Conservation (phyloP, 2,888 invertebrate genomes). For the Euplexia lucipara region DNA sequence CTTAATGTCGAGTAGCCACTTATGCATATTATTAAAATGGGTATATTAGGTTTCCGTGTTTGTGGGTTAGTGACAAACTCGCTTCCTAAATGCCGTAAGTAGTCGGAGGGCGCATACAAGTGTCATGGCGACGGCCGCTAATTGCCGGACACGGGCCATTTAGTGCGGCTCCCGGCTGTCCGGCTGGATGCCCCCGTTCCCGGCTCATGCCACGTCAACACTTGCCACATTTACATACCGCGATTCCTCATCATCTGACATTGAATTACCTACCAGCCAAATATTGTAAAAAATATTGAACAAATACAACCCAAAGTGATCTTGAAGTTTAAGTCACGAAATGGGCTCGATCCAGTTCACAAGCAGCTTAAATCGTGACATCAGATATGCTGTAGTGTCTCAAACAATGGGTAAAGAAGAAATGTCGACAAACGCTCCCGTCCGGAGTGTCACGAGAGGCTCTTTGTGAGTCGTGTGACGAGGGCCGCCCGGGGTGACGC, state of each 20-base stretch:
- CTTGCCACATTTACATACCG: conserved; percentile 1
- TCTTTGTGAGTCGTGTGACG: conserved; percentile 27
- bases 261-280: neutral
- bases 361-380: conserved; percentile 7
- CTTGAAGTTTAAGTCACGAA: neutral
- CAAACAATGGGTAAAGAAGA: conserved; percentile 32
- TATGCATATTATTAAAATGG: conserved; percentile 8
- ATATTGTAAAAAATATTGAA: neutral
- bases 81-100: conserved; percentile 10
- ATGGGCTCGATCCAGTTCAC: neutral
- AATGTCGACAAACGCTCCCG: conserved; percentile 19
- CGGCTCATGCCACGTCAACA: neutral
- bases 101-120: conserved; percentile 52
- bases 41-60: conserved; percentile 22
- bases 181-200: conserved; percentile 15
- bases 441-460: conserved; percentile 13
- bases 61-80: conserved; percentile 12
- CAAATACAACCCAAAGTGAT: neutral
- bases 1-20: neutral
- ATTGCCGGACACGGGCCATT: conserved; percentile 52
- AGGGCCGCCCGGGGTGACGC: neutral
- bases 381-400: conserved; percentile 18
- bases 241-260: neutral
- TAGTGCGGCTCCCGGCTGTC: conserved; percentile 14
- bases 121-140: conserved; percentile 47